Conservation (phyloP, 1,140 invertebrate genomes). For the Drosophila bipectinata region DNA sequence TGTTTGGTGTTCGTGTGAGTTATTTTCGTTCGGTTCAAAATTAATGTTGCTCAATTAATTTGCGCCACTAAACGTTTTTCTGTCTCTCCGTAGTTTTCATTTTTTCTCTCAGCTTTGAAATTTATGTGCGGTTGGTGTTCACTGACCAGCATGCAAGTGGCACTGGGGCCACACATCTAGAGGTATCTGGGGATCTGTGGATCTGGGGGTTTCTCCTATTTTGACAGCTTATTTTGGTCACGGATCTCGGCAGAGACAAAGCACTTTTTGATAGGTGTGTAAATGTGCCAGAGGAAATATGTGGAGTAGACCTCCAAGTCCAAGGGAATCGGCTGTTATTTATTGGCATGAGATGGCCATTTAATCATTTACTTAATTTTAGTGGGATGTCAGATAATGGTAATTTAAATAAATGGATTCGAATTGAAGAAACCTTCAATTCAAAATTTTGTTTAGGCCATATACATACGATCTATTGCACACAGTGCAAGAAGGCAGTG, state of each 20-base stretch:
- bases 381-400: not conserved
- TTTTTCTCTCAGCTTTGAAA: conserved; percentile 27
- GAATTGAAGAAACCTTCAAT: not conserved
- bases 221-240: conserved; percentile 64
- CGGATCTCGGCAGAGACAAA: conserved; percentile 49
- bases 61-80: conserved; percentile 75
- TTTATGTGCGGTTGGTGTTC: conserved; percentile 63
- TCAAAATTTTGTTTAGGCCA: not conserved
- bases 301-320: conserved; percentile 33
- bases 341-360: not conserved
- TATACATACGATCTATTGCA: too few species aligned
- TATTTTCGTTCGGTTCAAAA: conserved; percentile 47
- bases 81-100: conserved; percentile 2
- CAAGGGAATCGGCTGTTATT: conserved; percentile 30
- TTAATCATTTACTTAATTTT: conserved; percentile 30
- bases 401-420: not conserved
- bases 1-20: conserved; percentile 46
- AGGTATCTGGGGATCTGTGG: conserved; percentile 4
- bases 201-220: conserved; percentile 48
- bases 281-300: conserved; percentile 58
- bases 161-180: conserved; percentile 21
- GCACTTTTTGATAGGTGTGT: conserved; percentile 66
- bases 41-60: conserved; percentile 76
- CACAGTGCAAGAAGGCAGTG: too few species aligned
- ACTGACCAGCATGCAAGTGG: conserved; percentile 61